A percentile compares a stretch with the other conserved stretches of the same genome.
These are phyloP conservation scores for Aplidium turbinatum DNA, from an alignment of 23 tunicate genomes.

Conservation along the genomic window DNA sequence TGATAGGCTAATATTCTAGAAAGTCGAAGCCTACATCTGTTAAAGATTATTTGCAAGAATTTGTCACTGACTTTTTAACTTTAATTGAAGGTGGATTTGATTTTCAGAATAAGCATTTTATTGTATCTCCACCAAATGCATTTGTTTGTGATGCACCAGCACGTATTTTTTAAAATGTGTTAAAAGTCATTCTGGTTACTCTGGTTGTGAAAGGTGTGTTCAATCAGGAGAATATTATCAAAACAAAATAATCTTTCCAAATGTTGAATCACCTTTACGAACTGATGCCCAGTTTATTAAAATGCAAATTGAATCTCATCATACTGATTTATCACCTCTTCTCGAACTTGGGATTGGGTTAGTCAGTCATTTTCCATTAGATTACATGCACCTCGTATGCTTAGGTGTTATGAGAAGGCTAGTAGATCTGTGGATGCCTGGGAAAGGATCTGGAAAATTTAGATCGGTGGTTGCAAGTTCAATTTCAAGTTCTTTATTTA, in stretches of 20 bases:
- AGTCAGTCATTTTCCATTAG: conserved; percentile 1
- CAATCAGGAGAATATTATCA: conserved; percentile 4
- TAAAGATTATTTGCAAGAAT: not conserved
- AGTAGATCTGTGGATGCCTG: conserved; percentile 19
- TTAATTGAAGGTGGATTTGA: not conserved
- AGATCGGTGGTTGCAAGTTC: not conserved
- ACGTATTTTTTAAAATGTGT: conserved; percentile 5
- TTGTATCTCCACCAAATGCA: not conserved
- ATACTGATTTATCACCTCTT: not conserved
- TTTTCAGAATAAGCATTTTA: not conserved
- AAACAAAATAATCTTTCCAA: conserved; percentile 22
- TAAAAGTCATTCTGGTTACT: conserved; percentile 11
- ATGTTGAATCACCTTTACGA: conserved; percentile 19
- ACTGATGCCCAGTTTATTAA: conserved; percentile 1
- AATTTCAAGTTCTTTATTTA: conserved; percentile 11
- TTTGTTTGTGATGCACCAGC: conserved; percentile 45
- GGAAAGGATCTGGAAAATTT: not conserved
- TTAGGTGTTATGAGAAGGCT: conserved; percentile 42
- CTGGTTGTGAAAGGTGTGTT: conserved; percentile 25
- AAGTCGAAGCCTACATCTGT: conserved; percentile 5
- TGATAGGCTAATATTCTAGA: conserved; percentile 1
- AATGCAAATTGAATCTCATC: conserved; percentile 14
- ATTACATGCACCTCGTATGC: conserved; percentile 50
- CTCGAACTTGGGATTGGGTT: not conserved
- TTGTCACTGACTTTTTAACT: not conserved